Percentiles rank a stretch among this genome's conserved stretches.
phyloP scores from a whole-genome alignment of 2,797 vertebrate species.

The Perodicticus potto region DNA sequence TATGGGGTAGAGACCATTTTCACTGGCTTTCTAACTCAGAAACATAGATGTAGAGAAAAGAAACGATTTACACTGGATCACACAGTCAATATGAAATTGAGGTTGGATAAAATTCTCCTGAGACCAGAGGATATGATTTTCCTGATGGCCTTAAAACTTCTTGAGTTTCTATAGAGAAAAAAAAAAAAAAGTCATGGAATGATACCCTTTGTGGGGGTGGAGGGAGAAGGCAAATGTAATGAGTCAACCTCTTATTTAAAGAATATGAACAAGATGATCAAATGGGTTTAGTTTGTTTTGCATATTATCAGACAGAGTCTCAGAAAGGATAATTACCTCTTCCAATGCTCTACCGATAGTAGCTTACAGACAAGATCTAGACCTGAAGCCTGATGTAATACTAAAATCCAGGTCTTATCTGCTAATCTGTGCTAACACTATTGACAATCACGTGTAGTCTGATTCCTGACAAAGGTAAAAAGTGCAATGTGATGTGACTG shows the following conservation, averaged over 20 bases:
- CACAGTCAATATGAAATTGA: not conserved
- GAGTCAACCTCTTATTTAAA: not conserved
- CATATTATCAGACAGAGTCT: not conserved
- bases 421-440: not conserved
- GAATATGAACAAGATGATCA: not conserved
- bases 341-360: not conserved
- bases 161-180: not conserved
- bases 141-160: not conserved
- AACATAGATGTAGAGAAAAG: not conserved
- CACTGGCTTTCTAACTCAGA: not conserved
- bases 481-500: not conserved
- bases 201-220: not conserved
- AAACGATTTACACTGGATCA: not conserved
- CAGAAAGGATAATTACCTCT: not conserved
- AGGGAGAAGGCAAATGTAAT: not conserved
- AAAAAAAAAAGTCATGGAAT: not conserved
- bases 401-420: not conserved
- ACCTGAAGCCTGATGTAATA: not conserved
- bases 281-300: not conserved
- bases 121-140: not conserved
- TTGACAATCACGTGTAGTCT: no score
- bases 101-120: not conserved
- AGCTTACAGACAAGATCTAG: not conserved
- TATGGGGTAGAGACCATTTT: not conserved
- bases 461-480: not conserved